Evolutionary conservation across 2,888 invertebrate species (phyloP), one percentile per base, ranked within the genome.

Genomic region (Pecten maximus): DNA sequence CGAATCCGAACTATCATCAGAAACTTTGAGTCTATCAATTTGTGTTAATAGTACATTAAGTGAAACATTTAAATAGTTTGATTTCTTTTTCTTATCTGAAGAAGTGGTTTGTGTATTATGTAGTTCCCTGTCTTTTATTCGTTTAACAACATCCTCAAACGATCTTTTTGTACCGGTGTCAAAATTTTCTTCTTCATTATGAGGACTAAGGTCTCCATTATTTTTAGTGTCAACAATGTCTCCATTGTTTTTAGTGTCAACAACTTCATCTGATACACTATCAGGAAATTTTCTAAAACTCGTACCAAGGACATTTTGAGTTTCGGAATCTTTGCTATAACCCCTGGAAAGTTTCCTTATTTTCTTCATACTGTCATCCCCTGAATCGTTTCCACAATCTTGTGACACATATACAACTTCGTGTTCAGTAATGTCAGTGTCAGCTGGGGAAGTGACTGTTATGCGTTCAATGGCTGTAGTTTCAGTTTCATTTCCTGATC

Each of bases 401-500:
- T 74, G 74, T 74, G 74, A 16, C 35, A 35, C 74, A 35, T 28
- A 23, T 35, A 35, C 23, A 28, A 35, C 28, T 35, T 74, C 1
- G 15, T 74, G 74, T 35, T 74, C 74, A 35, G 28, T 35, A 23
- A 12, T 74, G 74, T 35, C 35, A 2, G 28, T 10, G 28, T 74
- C 74, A 74, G 74, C 74, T 28, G 74, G 74, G 35, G 74, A 74
- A 35, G 74, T 74, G 74, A 74, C 74, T 35, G 74, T 74, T 35
- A 74, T 74, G 16, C 35, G 74, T 28, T 74, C 74, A 16, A 74
- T 74, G 10, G 74, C 35, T 35, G 28, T 35, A 74, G 74, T 74
- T 74, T 74, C 74, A 74, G 74, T 74, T 74, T 74, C 74, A 74
- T 74, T 74, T 74, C 74, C 74, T 74, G 74, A 35, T 74, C 15